Evolutionary conservation across 2,888 invertebrate genomes (phyloP), one percentile per base, ranked within the genome.

Genomic region (Paralinhomoeus sp.): DNA sequence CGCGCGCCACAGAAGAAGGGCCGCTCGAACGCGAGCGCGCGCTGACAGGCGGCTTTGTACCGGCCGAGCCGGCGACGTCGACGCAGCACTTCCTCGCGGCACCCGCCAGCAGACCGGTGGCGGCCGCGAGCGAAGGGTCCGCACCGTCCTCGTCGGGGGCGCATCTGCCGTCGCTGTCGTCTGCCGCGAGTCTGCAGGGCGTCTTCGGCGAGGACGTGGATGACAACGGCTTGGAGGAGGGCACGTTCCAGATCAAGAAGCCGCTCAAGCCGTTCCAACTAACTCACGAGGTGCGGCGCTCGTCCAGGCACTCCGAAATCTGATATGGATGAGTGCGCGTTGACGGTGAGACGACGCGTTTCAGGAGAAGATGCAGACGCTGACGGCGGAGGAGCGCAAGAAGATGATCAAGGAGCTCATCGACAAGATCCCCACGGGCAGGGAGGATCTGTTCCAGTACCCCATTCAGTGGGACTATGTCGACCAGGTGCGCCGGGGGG

Each of bases 391-490:
- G 65, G 97, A 99, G 66, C 93, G 93, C 66, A 72, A 87, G 45
- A 81, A 82, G 58, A 79, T 85, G 66, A 87, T 93, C 56, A 93
- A 93, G 71, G 80, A 80, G 50, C 75, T 99, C 54, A 97, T 99
- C 60, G 91, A 91, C 66, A 81, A 82, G 70, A 99, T 99, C 62
- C 97, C 97, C 47, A 93, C 91, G 12, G 84, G 81, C 62, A 93
- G 93, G 70, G 82, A 80, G 49, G 84, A 85, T 57, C 73, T 99
- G 51, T 99, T 99, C 69, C 81, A 78, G 51, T 91, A 82, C 67
- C 76, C 78, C 55, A 74, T 99, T 43, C 89, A 91, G 65, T 89
- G 84, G 78, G 73, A 74, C 47, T 77, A 80, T 52, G 74, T 79
- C 37, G 77, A 78, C 62, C 71, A 71, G 62, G 74, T 75, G 21